phyloP scores from a whole-genome alignment of 2,797 vertebrate species.

The Peromyscus eremicus region DNA sequence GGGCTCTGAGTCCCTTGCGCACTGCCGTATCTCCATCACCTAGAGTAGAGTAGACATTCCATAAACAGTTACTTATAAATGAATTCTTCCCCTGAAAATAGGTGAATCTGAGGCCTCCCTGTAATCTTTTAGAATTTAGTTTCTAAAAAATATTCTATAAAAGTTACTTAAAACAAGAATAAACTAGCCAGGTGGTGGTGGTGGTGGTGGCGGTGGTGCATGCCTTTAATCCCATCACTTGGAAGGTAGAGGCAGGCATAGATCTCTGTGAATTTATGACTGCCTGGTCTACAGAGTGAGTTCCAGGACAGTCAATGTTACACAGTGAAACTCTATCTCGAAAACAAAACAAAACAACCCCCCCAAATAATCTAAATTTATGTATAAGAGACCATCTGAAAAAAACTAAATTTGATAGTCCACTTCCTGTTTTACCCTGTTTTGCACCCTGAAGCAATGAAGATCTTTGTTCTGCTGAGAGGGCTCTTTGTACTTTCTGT shows the following conservation, averaged over 20 bases:
- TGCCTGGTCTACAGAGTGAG: background rate
- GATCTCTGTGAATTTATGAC: background rate
- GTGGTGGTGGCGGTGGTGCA: too few relatives aligned
- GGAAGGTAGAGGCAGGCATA: background rate
- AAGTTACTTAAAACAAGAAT: constrained; percentile 42
- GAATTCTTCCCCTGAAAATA: constrained; percentile 21
- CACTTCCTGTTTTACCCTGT: background rate
- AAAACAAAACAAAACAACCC: too few relatives aligned
- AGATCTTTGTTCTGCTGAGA: background rate
- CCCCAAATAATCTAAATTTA: background rate
- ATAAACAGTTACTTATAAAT: constrained; percentile 11
- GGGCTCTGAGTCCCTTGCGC: background rate
- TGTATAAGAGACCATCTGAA: background rate
- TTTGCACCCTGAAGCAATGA: background rate
- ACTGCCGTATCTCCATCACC: background rate
- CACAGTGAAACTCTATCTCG: background rate
- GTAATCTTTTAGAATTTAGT: background rate
- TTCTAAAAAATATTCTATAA: constrained; percentile 17
- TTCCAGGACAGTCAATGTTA: background rate
- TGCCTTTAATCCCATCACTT: background rate
- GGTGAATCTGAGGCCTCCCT: background rate
- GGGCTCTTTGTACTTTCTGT: background rate
- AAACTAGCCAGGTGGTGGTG: background rate
- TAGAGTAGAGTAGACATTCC: background rate
- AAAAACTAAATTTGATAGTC: background rate